A percentile compares a stretch with the other conserved stretches of the same genome.
phyloP scores from a whole-genome alignment of 2,113 vertebrate species.

The Thunnus thynnus region DNA sequence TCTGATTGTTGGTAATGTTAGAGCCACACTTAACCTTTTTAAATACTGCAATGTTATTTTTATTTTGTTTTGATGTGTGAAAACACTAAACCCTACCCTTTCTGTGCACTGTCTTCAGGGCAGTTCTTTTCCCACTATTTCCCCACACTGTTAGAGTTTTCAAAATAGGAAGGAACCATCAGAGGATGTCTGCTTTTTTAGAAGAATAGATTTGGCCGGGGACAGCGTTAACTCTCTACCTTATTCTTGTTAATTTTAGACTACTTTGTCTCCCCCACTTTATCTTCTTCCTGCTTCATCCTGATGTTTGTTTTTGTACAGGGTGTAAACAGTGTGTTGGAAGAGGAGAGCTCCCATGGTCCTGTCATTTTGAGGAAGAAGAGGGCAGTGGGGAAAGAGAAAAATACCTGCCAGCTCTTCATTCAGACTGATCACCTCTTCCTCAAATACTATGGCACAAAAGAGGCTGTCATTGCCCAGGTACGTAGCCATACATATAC shows the following conservation, averaged over 20 bases:
- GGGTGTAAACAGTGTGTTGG: conserved; percentile 35
- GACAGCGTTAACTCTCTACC: neutral
- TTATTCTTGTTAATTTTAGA: neutral
- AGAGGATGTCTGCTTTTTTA: too few relatives aligned
- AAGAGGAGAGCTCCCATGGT: conserved; percentile 62
- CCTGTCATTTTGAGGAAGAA: conserved; percentile 91
- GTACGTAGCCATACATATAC: conserved; percentile 59
- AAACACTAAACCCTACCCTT: neutral
- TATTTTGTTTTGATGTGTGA: too few relatives aligned
- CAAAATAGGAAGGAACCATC: neutral
- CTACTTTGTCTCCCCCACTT: neutral
- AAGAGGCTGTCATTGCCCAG: conserved; percentile 97
- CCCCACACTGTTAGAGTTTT: neutral
- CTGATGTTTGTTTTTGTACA: conserved; percentile 41
- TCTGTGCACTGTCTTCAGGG: neutral
- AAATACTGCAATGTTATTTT: neutral
- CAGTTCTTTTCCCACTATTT: neutral
- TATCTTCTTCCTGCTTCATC: neutral
- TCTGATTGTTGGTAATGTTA: neutral
- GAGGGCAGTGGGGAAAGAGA: conserved; percentile 90
- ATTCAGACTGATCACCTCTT: conserved; percentile 98
- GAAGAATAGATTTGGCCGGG: neutral
- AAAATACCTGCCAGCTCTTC: conserved; percentile 95
- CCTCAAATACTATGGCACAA: conserved; percentile 89
- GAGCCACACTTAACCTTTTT: neutral